Percentiles rank a stretch among this genome's conserved stretches.
phyloP scores from a whole-genome alignment of 2,113 vertebrate species.

The Capreolus pygargus region DNA sequence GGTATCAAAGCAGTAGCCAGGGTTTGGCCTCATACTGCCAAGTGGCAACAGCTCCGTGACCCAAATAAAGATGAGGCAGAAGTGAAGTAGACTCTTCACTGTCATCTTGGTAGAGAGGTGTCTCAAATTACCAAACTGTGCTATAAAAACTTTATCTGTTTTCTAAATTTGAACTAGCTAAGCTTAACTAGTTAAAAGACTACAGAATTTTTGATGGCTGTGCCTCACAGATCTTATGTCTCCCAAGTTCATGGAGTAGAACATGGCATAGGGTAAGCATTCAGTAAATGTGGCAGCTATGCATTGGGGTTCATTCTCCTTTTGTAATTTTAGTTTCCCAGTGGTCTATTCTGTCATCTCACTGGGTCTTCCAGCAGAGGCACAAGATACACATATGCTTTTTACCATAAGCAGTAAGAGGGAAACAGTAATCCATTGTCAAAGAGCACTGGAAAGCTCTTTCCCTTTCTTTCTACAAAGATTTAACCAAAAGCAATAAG shows the following conservation, averaged over 20 bases:
- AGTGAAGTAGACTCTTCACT: background rate
- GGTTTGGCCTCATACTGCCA: background rate
- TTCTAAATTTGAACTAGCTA: constrained; percentile 1
- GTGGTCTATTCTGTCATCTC: background rate
- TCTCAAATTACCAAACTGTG: background rate
- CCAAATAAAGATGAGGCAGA: background rate
- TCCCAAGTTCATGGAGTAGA: background rate
- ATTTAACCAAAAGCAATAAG: background rate
- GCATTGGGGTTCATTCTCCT: background rate
- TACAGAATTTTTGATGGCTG: background rate
- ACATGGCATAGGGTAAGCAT: background rate
- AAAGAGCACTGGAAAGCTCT: background rate
- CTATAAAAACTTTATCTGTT: background rate
- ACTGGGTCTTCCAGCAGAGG: background rate
- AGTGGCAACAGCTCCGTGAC: background rate
- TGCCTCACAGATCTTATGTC: background rate
- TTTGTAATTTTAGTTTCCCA: background rate
- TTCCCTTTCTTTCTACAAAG: background rate
- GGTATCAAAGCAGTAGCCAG: background rate
- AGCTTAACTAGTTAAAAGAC: background rate
- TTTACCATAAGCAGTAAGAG: background rate
- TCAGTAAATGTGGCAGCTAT: background rate
- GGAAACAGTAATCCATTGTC: background rate
- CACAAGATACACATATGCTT: background rate
- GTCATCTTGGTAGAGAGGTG: background rate